Evolutionary conservation across 2,113 vertebrate genomes (phyloP), one percentile per base, ranked within the genome.

Genomic region (Hiodon alosoides): DNA sequence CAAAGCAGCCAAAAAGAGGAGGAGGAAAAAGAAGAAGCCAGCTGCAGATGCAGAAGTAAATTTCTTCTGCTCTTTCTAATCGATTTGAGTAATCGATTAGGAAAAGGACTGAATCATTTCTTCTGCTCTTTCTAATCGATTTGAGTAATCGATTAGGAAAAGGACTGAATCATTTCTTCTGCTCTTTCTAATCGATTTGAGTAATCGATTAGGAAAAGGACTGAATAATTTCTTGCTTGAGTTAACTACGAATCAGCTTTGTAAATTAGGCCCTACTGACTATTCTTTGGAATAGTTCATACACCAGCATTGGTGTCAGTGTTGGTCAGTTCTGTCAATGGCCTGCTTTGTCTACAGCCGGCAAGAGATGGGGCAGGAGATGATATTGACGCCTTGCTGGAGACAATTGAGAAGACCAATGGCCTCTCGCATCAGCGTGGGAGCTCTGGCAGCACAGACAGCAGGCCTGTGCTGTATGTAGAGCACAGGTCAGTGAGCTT

Each of bases 1-100:
- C 82, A 94, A 91, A 83, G 76, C 87, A 11, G 92, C 92, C 75
- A 91, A 91, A 72, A 96, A 94, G 87, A 98, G 96, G 82, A 99
- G 94, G 81, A 99, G 95, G 88, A 98, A 96, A 87, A 98, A 91
- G 84, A 93, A 92, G 82, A 93, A 90, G 86, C 92, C 89, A 59
- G 74, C 65, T 0, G 7, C 89, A 69, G 91, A 92, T 16, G 10
- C 79, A 78, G 80, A 80, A 91, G 96, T 98, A 90, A 64, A 64
- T 52, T 10, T 4, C 9, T 58, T 11, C 8, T 11, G 31, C 31
- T 31, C 31, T 31, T 31, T 31, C 31, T 31, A 31, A 31, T 31
- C 31, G 2, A 31, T 31, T 31, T 31, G 31, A 31, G 31, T 31
- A 31, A 31, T 31, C 31, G 31, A 31, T 31, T 31, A 31, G 31